Conservation (phyloP, 1,140 invertebrate genomes). For the Leptopilina clavipes region DNA sequence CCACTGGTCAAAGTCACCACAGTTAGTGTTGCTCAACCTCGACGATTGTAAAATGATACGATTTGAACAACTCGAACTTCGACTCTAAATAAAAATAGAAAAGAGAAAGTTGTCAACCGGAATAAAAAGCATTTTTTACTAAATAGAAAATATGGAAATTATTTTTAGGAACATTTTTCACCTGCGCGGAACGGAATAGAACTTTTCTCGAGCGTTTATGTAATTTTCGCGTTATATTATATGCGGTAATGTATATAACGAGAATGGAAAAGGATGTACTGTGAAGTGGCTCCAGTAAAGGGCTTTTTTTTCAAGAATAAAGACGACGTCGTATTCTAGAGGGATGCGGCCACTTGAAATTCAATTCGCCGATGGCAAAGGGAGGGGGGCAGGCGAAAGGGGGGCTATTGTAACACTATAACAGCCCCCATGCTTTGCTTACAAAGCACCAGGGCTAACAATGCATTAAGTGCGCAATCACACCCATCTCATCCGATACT, state of each 20-base stretch:
- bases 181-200: too few relatives aligned
- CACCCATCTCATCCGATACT: slow-evolving; percentile 76
- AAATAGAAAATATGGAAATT: too few relatives aligned
- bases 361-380: slow-evolving; percentile 72
- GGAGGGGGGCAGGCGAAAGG: slow-evolving; percentile 53
- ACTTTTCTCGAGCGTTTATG: slow-evolving; percentile 18
- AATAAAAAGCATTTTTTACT: too few relatives aligned
- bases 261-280: slow-evolving; percentile 46
- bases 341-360: slow-evolving; percentile 76
- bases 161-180: too few relatives aligned
- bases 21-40: too few relatives aligned
- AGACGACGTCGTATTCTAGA: slow-evolving; percentile 68
- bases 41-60: too few relatives aligned
- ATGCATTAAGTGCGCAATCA: slow-evolving; percentile 76
- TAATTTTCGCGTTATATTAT: slow-evolving; percentile 37
- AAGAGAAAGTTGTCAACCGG: too few relatives aligned
- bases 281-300: slow-evolving; percentile 48
- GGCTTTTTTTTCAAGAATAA: slow-evolving; percentile 61
- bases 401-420: slow-evolving; percentile 72
- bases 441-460: slow-evolving; percentile 72
- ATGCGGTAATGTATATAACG: slow-evolving; percentile 39
- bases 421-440: slow-evolving; percentile 74
- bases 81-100: too few relatives aligned
- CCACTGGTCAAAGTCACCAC: too few relatives aligned
- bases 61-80: too few relatives aligned